Conservation (phyloP, 1,140 invertebrate genomes). For the Matsumurasca onukii region DNA sequence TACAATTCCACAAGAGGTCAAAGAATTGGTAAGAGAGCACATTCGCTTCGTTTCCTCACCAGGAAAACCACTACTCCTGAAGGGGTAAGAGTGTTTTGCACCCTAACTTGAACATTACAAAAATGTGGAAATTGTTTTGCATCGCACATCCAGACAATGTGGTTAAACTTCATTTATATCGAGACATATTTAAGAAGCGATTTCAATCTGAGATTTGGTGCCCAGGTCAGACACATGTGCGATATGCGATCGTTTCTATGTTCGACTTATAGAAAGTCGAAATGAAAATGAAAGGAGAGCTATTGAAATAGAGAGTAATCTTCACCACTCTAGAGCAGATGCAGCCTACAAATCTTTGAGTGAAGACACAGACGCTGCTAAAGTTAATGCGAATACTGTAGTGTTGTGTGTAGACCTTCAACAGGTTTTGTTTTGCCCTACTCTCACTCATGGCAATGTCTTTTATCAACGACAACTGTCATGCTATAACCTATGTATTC, state of each 20-base stretch:
- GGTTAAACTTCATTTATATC: conserved; percentile 4
- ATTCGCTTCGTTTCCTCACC: neutral
- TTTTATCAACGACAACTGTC: conserved; percentile 7
- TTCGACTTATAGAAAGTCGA: neutral
- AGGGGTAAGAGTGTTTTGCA: neutral
- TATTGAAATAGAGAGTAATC: conserved; percentile 12
- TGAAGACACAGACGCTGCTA: conserved; percentile 35
- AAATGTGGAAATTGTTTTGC: conserved; percentile 8
- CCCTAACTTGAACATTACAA: neutral
- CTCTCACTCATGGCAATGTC: conserved; percentile 20
- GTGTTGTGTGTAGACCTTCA: conserved; percentile 27
- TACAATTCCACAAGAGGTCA: neutral
- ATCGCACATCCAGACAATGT: conserved; percentile 4
- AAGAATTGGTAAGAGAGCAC: neutral
- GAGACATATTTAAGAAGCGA: conserved; percentile 6
- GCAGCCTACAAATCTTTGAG: conserved; percentile 33
- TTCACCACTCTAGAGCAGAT: conserved; percentile 11
- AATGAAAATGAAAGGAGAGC: neutral
- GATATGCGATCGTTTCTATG: neutral
- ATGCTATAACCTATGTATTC: conserved; percentile 33
- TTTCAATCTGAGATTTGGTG: neutral
- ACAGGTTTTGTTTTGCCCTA: conserved; percentile 17
- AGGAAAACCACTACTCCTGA: conserved; percentile 16
- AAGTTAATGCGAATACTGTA: conserved; percentile 29
- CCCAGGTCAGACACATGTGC: conserved; percentile 4